Evolutionary conservation across 30 jellyfish, hydroid and myxozoan species (phyloP).

Genomic region (Sanderia malayensis): DNA sequence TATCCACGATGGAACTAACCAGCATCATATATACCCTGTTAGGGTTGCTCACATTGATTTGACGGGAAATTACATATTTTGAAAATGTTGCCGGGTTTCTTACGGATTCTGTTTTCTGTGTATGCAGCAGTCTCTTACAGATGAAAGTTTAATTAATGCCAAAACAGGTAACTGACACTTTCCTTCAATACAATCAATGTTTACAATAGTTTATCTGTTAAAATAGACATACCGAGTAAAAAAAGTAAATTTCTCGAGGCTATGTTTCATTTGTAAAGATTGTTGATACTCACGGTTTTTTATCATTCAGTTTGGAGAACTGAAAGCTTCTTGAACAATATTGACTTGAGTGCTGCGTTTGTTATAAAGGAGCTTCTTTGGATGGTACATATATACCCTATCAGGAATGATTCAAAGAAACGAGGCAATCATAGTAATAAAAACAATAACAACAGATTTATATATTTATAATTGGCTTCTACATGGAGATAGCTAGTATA

Average conservation of each 20-base stretch:
- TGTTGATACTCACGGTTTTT: not conserved
- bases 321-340: not conserved
- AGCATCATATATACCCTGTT: too few relatives aligned
- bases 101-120: slow-evolving; percentile 1
- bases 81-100: not conserved
- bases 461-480: not conserved
- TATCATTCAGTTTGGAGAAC: not conserved
- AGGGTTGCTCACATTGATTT: too few relatives aligned
- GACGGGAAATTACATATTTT: too few relatives aligned
- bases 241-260: slow-evolving; percentile 1
- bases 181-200: not conserved
- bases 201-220: not conserved
- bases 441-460: not conserved
- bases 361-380: not conserved
- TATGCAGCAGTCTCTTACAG: not conserved
- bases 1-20: too few relatives aligned
- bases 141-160: not conserved
- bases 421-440: not conserved
- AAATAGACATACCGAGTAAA: not conserved
- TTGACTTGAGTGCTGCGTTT: not conserved
- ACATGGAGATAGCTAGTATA: not conserved
- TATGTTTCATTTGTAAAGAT: not conserved
- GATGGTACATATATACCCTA: not conserved
- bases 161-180: not conserved
- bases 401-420: not conserved